phyloP scores from a whole-genome alignment of 2,113 vertebrate genomes.

The Coregonus clupeaformis region DNA sequence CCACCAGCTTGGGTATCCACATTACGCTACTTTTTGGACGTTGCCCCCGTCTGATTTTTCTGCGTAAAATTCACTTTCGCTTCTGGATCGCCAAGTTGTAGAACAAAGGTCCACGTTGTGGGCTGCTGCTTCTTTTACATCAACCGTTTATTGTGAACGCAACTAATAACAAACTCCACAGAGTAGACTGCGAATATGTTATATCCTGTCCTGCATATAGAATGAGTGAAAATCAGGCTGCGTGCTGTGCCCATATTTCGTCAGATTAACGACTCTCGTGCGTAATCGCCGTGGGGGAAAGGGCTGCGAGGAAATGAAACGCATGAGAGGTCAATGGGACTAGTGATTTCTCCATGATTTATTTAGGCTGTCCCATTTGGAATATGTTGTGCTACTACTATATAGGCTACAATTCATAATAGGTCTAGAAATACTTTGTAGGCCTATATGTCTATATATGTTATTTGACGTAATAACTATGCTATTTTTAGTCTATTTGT shows the following conservation, averaged over 20 bases:
- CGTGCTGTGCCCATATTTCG: background rate
- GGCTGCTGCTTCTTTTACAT: background rate
- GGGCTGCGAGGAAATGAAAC: constrained; percentile 64
- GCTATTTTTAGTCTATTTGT: no score
- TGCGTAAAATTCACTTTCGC: background rate
- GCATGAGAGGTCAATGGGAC: constrained; percentile 59
- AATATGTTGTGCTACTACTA: background rate
- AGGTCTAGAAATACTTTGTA: no score
- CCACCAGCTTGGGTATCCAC: background rate
- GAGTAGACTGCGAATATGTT: no score
- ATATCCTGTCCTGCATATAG: background rate
- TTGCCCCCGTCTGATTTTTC: background rate
- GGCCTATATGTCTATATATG: no score
- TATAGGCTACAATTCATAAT: no score
- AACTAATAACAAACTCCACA: background rate
- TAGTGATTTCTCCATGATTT: constrained; percentile 26
- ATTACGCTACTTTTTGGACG: no score
- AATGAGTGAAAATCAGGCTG: background rate
- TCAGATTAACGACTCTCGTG: constrained; percentile 63
- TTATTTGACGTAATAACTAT: no score
- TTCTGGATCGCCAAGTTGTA: background rate
- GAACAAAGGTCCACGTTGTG: background rate
- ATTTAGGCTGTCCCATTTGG: background rate
- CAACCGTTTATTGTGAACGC: background rate
- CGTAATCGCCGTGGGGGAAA: constrained; percentile 51